A percentile compares a stretch with the other conserved stretches of the same genome.
Evolutionary conservation across 1,140 invertebrate genomes (phyloP).

Genomic region (Drosophila obscura): DNA sequence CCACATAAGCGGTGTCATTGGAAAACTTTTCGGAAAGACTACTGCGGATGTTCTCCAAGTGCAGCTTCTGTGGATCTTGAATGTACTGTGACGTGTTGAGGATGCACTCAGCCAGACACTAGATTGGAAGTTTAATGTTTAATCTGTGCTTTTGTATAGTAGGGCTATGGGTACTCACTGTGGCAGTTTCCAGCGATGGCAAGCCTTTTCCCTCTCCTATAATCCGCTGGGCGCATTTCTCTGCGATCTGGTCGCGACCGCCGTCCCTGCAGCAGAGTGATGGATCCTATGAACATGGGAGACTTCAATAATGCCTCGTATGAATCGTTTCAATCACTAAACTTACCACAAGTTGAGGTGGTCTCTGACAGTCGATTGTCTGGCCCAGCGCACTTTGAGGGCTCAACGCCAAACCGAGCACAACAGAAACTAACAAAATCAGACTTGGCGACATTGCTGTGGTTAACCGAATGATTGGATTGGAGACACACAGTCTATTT

Average conservation of each 20-base stretch:
- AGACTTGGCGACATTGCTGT: slow-evolving; percentile 42
- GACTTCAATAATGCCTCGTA: neutral
- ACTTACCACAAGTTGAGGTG: slow-evolving; percentile 72
- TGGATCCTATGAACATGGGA: slow-evolving; percentile 51
- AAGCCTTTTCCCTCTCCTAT: slow-evolving; percentile 47
- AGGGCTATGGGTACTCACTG: slow-evolving; percentile 34
- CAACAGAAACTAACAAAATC: slow-evolving; percentile 16
- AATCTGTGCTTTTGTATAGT: too few relatives aligned
- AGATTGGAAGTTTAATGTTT: neutral
- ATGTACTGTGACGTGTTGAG: slow-evolving; percentile 62
- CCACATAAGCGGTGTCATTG: slow-evolving; percentile 66
- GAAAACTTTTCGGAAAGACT: slow-evolving; percentile 61
- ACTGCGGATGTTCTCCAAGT: slow-evolving; percentile 49
- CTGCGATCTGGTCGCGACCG: slow-evolving; percentile 57
- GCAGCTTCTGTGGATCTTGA: slow-evolving; percentile 44
- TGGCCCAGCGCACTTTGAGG: slow-evolving; percentile 23
- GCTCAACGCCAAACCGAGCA: slow-evolving; percentile 17
- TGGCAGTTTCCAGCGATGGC: slow-evolving; percentile 63
- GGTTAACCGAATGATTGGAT: slow-evolving; percentile 45
- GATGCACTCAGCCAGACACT: slow-evolving; percentile 78
- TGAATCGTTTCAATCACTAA: neutral
- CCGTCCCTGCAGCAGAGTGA: slow-evolving; percentile 69
- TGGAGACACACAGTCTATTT: slow-evolving; percentile 47
- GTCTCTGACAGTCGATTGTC: slow-evolving; percentile 73
- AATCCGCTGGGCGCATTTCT: slow-evolving; percentile 60